Evolutionary conservation across 2,113 vertebrate genomes (phyloP).

Genomic region (Malaclemys terrapin): DNA sequence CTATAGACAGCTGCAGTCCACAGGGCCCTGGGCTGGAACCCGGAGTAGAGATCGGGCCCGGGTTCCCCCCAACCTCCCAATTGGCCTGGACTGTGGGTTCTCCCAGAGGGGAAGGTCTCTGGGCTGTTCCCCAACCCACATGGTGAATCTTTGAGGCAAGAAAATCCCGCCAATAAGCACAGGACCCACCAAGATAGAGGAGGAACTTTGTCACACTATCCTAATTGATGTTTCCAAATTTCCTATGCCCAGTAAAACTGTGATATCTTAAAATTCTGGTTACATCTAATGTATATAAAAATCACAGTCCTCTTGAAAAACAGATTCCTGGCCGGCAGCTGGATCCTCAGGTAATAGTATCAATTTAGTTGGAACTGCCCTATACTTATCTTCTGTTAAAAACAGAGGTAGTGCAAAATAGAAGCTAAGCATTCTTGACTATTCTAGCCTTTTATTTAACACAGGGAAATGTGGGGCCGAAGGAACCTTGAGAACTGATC

Average conservation of each 20-base stretch:
- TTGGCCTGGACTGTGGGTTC: too few relatives aligned
- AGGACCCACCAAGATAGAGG: too few relatives aligned
- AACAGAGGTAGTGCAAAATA: conserved; percentile 56
- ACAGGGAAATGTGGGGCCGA: conserved; percentile 21
- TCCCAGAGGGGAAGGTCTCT: too few relatives aligned
- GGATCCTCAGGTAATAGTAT: conserved; percentile 68
- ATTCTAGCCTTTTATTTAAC: conserved; percentile 58
- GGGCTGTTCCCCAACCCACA: too few relatives aligned
- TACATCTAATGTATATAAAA: conserved; percentile 28
- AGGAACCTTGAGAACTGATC: not conserved
- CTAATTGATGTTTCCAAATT: not conserved
- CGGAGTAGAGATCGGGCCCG: too few relatives aligned
- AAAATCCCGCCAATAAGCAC: too few relatives aligned
- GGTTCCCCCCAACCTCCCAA: too few relatives aligned
- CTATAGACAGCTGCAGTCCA: too few relatives aligned
- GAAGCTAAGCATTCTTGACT: conserved; percentile 54
- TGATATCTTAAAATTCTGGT: not conserved
- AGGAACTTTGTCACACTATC: too few relatives aligned
- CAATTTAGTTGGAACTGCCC: conserved; percentile 48
- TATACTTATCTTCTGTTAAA: conserved; percentile 58
- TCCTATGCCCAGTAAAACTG: not conserved
- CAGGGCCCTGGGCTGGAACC: too few relatives aligned
- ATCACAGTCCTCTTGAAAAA: conserved; percentile 52
- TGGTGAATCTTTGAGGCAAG: too few relatives aligned
- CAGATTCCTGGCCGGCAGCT: conserved; percentile 73